These are phyloP conservation scores for Apocheima hispidaria DNA, from an alignment of 2,888 invertebrate genomes.

Conservation along the genomic window DNA sequence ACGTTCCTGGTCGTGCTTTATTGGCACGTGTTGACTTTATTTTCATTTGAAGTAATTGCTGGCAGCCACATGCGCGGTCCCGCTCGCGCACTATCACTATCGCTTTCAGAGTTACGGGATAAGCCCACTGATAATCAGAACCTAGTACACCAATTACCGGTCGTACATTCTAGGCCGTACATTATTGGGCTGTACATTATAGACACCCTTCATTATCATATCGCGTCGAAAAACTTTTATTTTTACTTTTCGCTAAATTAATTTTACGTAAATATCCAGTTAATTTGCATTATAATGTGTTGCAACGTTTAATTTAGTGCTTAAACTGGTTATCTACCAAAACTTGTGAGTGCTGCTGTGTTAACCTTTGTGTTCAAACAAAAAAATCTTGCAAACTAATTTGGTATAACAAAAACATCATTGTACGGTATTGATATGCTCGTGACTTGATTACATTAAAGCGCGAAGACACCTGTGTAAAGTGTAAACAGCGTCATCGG, in stretches of 20 bases:
- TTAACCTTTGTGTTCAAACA: constrained; percentile 2
- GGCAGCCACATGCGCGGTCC: too few species aligned
- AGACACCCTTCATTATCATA: too few species aligned
- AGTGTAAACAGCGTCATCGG: constrained; percentile 18
- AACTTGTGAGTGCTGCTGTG: not conserved
- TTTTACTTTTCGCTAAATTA: constrained; percentile 14
- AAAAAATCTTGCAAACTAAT: not conserved
- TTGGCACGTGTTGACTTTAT: too few species aligned
- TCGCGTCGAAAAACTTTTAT: constrained; percentile 5
- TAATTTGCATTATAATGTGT: constrained; percentile 21
- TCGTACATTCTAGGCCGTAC: too few species aligned
- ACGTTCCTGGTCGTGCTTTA: too few species aligned
- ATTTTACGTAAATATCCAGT: constrained; percentile 9
- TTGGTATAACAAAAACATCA: constrained; percentile 6
- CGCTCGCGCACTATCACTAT: too few species aligned
- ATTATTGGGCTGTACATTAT: too few species aligned
- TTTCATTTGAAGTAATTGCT: too few species aligned
- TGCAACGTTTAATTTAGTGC: not conserved
- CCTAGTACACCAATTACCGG: too few species aligned
- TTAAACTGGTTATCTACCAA: not conserved
- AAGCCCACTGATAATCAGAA: too few species aligned
- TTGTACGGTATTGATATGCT: constrained; percentile 5
- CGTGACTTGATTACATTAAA: constrained; percentile 1
- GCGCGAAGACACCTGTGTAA: constrained; percentile 20
- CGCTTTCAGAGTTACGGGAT: too few species aligned